Evolutionary conservation across 2,113 vertebrate species (phyloP).

Genomic region (Picathartes gymnocephalus): DNA sequence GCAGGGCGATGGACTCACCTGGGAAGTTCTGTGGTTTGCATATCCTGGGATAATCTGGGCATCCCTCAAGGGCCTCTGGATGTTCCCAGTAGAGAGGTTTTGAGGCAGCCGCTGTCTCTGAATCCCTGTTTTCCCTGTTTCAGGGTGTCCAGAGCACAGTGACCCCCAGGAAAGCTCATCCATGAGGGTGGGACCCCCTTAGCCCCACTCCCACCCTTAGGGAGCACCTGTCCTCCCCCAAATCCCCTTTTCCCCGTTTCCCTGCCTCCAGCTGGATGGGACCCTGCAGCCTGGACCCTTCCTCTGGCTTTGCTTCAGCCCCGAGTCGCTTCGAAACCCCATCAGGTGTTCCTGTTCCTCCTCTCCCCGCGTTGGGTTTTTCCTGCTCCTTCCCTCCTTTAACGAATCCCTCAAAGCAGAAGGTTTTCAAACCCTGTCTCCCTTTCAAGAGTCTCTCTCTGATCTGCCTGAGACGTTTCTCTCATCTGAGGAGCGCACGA

Average conservation of each 20-base stretch:
- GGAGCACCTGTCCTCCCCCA: neutral
- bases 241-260: neutral
- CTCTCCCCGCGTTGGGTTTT: neutral
- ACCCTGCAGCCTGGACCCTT: neutral
- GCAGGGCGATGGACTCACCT: accelerated
- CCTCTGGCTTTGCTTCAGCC: neutral
- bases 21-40: neutral
- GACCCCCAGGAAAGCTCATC: neutral
- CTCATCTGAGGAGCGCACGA: neutral
- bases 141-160: neutral
- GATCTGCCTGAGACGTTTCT: neutral
- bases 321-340: neutral
- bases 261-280: neutral
- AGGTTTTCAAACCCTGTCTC: neutral
- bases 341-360: neutral
- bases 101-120: neutral
- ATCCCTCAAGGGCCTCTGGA: neutral
- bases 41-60: neutral
- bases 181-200: neutral
- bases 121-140: accelerated
- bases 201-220: neutral
- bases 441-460: neutral
- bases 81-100: accelerated
- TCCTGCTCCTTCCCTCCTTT: neutral
- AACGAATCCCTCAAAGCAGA: conserved; percentile 9